phyloP scores from a whole-genome alignment of 2,113 vertebrate genomes.

The Galeopterus variegatus region DNA sequence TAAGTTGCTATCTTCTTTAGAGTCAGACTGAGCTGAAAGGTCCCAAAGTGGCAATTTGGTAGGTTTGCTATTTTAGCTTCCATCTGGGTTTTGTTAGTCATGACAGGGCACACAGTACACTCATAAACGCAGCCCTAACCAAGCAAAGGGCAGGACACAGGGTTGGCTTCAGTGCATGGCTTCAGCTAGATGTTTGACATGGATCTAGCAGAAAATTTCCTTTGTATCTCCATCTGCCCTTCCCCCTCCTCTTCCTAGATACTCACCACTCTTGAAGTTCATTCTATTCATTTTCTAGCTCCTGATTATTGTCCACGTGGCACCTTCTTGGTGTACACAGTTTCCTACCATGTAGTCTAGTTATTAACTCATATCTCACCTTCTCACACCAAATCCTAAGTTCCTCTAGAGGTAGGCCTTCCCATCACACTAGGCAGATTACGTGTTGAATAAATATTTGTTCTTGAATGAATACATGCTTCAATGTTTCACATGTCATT shows the following conservation, averaged over 20 bases:
- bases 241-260: not conserved
- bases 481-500: not conserved
- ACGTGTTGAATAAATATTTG: not conserved
- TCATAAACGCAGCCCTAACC: not conserved
- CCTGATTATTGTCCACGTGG: not conserved
- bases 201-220: not conserved
- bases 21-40: not conserved
- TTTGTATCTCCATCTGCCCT: not conserved
- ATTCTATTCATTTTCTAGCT: not conserved
- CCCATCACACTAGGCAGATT: not conserved
- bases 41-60: not conserved
- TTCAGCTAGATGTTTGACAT: not conserved
- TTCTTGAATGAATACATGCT: not conserved
- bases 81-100: not conserved
- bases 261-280: not conserved
- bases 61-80: not conserved
- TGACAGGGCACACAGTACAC: not conserved
- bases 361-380: not conserved
- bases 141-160: not conserved
- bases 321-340: not conserved
- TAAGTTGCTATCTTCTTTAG: not conserved
- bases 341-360: not conserved
- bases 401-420: conserved; percentile 39
- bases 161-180: not conserved
- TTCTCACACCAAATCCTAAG: not conserved